phyloP scores from a whole-genome alignment of 2,113 vertebrate genomes.

The Cyphomyrus discorhynchus region DNA sequence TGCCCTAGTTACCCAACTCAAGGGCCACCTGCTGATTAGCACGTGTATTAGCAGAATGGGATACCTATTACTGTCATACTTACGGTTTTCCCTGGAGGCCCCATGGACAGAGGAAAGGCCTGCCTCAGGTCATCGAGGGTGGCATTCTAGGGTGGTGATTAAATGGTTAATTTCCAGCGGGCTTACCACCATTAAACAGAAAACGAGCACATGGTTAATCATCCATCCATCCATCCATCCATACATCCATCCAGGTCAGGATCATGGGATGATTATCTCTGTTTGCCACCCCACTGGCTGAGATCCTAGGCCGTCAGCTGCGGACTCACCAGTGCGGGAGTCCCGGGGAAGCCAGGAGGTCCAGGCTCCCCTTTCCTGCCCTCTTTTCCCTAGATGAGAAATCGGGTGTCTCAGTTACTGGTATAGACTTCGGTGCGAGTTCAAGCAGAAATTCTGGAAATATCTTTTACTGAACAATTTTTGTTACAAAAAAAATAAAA shows the following conservation, averaged over 20 bases:
- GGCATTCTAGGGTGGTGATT: conserved; percentile 41
- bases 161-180: neutral
- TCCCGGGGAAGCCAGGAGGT: conserved; percentile 59
- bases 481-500: neutral
- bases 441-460: neutral
- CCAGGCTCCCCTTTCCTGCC: conserved; percentile 61
- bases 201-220: neutral
- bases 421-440: neutral
- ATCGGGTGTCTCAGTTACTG: neutral
- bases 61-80: conserved; percentile 30
- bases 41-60: neutral
- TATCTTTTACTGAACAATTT: neutral
- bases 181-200: neutral
- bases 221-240: neutral
- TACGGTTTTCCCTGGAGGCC: conserved; percentile 59
- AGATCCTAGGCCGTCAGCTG: neutral
- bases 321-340: conserved; percentile 45
- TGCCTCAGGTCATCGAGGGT: conserved; percentile 54
- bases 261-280: conserved; percentile 48
- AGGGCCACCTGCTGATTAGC: neutral
- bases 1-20: neutral
- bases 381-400: conserved; percentile 52
- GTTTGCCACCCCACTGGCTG: conserved; percentile 21
- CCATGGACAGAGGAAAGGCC: conserved; percentile 59
- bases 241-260: neutral